These are phyloP conservation scores for Corythucha ciliata DNA, from an alignment of 2,888 invertebrate species.

Conservation along the genomic window DNA sequence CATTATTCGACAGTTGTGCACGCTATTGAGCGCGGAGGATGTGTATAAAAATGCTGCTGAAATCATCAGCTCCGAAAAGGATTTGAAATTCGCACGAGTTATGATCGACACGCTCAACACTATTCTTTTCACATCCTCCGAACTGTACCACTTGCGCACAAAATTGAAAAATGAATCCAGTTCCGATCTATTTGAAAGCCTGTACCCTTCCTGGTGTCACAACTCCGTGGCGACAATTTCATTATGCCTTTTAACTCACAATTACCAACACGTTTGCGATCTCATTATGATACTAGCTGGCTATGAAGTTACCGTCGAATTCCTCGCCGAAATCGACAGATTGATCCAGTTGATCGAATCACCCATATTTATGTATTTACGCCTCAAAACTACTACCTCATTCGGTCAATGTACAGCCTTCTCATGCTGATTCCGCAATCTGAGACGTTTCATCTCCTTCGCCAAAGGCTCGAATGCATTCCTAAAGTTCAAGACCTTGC, in stretches of 20 bases:
- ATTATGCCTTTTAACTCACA: slow-evolving; percentile 88
- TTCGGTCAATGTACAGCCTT: slow-evolving; percentile 85
- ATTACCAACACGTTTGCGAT: slow-evolving; percentile 84
- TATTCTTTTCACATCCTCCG: slow-evolving; percentile 89
- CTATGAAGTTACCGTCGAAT: slow-evolving; percentile 91
- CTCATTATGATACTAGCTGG: slow-evolving; percentile 81
- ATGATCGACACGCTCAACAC: slow-evolving; percentile 89
- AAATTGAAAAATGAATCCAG: slow-evolving; percentile 67
- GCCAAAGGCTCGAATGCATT: slow-evolving; percentile 69
- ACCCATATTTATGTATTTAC: slow-evolving; percentile 95
- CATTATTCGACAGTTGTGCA: slow-evolving; percentile 91
- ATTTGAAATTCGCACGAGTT: slow-evolving; percentile 75
- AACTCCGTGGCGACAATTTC: slow-evolving; percentile 93
- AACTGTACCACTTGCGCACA: slow-evolving; percentile 78
- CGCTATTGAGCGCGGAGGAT: slow-evolving; percentile 84
- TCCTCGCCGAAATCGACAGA: slow-evolving; percentile 93
- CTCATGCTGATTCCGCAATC: slow-evolving; percentile 97
- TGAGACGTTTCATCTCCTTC: slow-evolving; percentile 84
- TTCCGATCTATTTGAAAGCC: slow-evolving; percentile 72
- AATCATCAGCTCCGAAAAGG: slow-evolving; percentile 64
- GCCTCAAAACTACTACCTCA: slow-evolving; percentile 64
- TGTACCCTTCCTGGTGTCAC: slow-evolving; percentile 94
- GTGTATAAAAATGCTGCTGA: slow-evolving; percentile 83
- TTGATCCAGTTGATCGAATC: slow-evolving; percentile 96
- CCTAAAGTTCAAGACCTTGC: no score